Conservation (phyloP, 2,113 vertebrate species). For the Epinephelus lanceolatus region DNA sequence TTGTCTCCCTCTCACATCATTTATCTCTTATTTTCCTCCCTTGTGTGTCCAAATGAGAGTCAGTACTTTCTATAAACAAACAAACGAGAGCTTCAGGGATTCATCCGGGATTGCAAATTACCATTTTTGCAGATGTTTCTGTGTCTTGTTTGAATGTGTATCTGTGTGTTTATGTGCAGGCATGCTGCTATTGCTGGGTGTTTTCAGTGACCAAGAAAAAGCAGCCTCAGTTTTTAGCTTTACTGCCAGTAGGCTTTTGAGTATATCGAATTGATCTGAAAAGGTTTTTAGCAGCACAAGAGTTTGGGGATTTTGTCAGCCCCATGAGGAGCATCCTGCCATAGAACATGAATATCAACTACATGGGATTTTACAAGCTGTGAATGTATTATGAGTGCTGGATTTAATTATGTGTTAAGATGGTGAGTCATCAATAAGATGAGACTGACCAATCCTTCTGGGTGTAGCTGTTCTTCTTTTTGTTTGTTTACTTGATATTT, state of each 20-base stretch:
- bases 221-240: slow-evolving; percentile 4
- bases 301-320: not conserved
- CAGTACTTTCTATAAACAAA: not conserved
- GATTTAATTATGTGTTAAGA: slow-evolving; percentile 1
- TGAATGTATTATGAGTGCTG: not conserved
- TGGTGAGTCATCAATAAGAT: not conserved
- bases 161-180: not conserved
- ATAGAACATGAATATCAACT: not conserved
- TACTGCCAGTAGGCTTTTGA: not conserved
- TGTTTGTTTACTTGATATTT: not conserved
- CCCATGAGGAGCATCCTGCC: not conserved
- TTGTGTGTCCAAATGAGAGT: not conserved
- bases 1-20: slow-evolving; percentile 1
- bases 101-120: not conserved
- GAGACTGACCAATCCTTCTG: not conserved
- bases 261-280: not conserved
- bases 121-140: not conserved
- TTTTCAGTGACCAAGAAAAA: not conserved
- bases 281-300: not conserved
- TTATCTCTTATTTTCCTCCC: not conserved
- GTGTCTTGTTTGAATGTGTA: not conserved
- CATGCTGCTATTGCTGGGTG: not conserved
- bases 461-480: not conserved
- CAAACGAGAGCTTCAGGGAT: not conserved
- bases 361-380: not conserved